Base-by-base conservation (phyloP, 2,888 invertebrate species). In the Polietes domitor region DNA sequence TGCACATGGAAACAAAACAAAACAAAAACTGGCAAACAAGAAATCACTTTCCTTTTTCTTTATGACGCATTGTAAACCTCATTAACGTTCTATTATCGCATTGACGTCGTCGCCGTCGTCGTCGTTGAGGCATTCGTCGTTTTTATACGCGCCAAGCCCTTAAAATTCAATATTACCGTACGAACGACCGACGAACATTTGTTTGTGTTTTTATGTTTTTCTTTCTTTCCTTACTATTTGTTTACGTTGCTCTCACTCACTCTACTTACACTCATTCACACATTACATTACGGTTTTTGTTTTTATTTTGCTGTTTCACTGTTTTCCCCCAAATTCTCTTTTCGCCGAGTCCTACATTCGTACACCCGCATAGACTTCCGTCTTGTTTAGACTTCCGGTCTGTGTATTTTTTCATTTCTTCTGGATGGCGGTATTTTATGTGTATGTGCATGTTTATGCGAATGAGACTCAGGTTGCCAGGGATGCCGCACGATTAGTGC, bases 381-480 rank as follows among this genome's bases (percentile, higher is more conserved):
- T 89, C 86, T 86, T 87, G 84, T 87, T 84, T 43, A 6, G 73
- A 88, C 89, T 91, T 90, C 91, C 90, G 90, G 90, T 89, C 88
- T 89, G 75, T 87, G 87, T 87, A 81, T 76, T 68, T 74, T 74
- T 53, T 37, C 6, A 10, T 3, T 37, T 37, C 9, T 37, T 9
- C 37, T 68, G 4, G 65, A 47, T 80, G 50, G 43, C 43, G 21
- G 1, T 17, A 24, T 37, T 3, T 65, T 37, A 10, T 65, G 65
- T 65, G 43, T 4, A 24, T 41, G 43, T 19, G 41, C 9, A 24
- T 19, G 32, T 68, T 68, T 41, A 68, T 63, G 32, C 4, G 9
- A 17, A 50, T 15, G 19, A 17, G 17, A 63, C 0, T 21, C 43
- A 43, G 68, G 58, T 58, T 58, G 58, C 26, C 58, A 58, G 58